These are phyloP conservation scores for Koerneria pararmatus DNA, from an alignment of 2,888 invertebrate genomes.

Conservation along the genomic window DNA sequence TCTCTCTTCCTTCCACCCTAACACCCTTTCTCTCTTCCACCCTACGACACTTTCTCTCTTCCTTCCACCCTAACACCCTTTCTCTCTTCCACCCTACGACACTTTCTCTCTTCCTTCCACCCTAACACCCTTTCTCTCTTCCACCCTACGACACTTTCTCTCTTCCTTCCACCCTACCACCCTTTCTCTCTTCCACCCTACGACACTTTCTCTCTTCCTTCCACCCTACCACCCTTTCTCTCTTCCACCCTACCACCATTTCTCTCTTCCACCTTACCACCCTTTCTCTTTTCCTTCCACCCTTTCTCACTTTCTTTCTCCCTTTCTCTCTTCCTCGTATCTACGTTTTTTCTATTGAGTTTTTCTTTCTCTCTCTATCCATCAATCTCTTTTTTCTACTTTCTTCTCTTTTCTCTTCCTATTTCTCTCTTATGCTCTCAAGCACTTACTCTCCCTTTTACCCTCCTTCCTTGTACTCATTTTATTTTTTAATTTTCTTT, in stretches of 20 bases:
- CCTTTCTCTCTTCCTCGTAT: slow-evolving; percentile 3
- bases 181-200: too few species aligned
- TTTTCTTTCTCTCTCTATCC: slow-evolving; percentile 5
- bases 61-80: neutral
- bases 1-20: neutral
- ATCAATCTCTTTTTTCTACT: neutral
- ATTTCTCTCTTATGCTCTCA: too few species aligned
- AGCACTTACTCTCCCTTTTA: too few species aligned
- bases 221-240: neutral
- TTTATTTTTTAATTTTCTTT: too few species aligned
- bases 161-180: too few species aligned
- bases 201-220: neutral
- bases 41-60: neutral
- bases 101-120: too few species aligned
- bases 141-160: too few species aligned
- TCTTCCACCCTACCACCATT: slow-evolving; percentile 10
- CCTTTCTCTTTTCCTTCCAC: neutral
- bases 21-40: neutral
- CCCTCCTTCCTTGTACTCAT: too few species aligned
- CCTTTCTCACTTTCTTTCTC: neutral
- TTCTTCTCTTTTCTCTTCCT: too few species aligned
- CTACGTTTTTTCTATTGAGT: neutral
- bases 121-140: neutral
- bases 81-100: neutral
- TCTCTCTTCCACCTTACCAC: slow-evolving; percentile 61